These are phyloP conservation scores for Ormyrus nitidulus DNA, from an alignment of 2,888 invertebrate species.

Conservation along the genomic window DNA sequence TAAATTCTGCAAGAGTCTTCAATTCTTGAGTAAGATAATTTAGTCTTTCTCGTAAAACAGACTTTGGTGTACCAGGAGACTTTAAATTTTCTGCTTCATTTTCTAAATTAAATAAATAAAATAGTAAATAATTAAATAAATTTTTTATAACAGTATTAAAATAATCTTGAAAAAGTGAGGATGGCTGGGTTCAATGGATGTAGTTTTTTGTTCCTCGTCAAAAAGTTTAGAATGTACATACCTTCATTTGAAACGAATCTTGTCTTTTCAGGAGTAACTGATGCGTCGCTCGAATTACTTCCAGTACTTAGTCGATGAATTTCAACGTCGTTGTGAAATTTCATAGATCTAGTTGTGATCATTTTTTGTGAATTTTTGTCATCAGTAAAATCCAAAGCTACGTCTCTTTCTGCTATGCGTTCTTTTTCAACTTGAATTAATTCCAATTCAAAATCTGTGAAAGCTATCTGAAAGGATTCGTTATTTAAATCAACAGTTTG, in stretches of 20 bases:
- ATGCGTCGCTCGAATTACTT: conserved; percentile 58
- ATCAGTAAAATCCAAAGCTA: conserved; percentile 10
- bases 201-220: background rate
- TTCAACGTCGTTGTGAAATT: conserved; percentile 54
- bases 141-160: background rate
- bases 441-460: conserved; percentile 73
- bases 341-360: conserved; percentile 28
- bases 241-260: conserved; percentile 31
- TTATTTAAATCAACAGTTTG: conserved; percentile 60
- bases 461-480: conserved; percentile 66
- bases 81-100: background rate
- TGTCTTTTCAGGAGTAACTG: conserved; percentile 51
- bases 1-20: conserved; percentile 78
- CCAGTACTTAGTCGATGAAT: conserved; percentile 40
- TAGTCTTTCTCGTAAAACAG: conserved; percentile 72
- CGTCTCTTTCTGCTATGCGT: conserved; percentile 49
- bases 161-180: background rate
- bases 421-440: conserved; percentile 68
- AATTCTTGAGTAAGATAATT: conserved; percentile 77
- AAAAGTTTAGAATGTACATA: conserved; percentile 17
- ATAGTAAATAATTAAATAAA: conserved; percentile 21
- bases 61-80: conserved; percentile 68
- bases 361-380: conserved; percentile 11
- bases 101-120: conserved; percentile 16
- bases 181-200: background rate